A percentile compares a stretch with the other conserved stretches of the same genome.
Evolutionary conservation across 2,888 invertebrate species (phyloP).

Genomic region (Oxyscelio sp.): DNA sequence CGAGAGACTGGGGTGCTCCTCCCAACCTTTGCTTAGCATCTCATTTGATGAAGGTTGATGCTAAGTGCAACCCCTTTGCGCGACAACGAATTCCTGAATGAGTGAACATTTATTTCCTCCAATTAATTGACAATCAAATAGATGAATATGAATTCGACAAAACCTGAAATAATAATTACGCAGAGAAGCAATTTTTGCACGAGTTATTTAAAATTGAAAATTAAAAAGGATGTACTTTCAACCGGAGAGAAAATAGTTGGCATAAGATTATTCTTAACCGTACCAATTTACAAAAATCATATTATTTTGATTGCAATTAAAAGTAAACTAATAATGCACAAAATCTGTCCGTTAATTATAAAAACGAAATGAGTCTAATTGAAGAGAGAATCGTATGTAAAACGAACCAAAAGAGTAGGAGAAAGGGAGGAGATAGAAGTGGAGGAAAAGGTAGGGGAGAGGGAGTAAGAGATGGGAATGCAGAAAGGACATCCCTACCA

Average conservation of each 20-base stretch:
- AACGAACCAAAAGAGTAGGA: slow-evolving; percentile 38
- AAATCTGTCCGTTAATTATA: neutral
- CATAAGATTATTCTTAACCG: neutral
- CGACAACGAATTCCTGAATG: neutral
- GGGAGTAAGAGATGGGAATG: slow-evolving; percentile 63
- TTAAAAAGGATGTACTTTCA: neutral
- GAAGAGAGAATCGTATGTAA: slow-evolving; percentile 47
- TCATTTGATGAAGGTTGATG: slow-evolving; percentile 68
- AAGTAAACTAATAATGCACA: neutral
- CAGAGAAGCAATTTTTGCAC: no score
- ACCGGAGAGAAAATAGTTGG: neutral
- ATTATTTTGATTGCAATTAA: neutral
- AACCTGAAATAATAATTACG: no score
- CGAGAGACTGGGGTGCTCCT: slow-evolving; percentile 79
- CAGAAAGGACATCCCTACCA: slow-evolving; percentile 78
- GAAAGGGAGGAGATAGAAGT: slow-evolving; percentile 19
- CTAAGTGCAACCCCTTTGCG: slow-evolving; percentile 69
- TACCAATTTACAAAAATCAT: neutral
- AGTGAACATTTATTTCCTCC: neutral
- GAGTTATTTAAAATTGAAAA: neutral
- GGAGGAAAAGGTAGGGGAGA: slow-evolving; percentile 41
- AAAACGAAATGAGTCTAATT: slow-evolving; percentile 28
- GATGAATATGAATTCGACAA: neutral
- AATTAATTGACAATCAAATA: neutral
- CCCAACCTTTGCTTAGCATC: slow-evolving; percentile 80